Base-by-base conservation (phyloP, 2,113 vertebrate genomes). In the Crotalus tigris region DNA sequence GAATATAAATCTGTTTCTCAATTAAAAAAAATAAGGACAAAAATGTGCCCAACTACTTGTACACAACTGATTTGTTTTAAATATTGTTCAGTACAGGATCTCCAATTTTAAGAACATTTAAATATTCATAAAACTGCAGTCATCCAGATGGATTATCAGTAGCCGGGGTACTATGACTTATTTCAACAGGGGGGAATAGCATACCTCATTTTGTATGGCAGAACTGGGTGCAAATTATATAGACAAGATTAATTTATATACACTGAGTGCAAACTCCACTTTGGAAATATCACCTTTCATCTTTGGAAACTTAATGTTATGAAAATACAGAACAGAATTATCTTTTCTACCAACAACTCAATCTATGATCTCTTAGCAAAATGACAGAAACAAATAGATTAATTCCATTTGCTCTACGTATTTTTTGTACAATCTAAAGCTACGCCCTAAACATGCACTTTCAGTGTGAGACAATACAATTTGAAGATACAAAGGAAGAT, bases 1-100 rank as follows among this genome's bases (percentile, higher is more conserved):
- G 46, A 93, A 92, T 94, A 93, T 26, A 96, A 93, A 96, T 55
- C 85, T 92, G 0, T 53, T 90, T 85, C 75, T 54, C 21, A 93
- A 19, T 13, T 93, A 55, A 0, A 26, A 94, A 95, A 95, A 61
- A 29, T 21, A 81, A 91, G 1, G 2, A 49, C 61, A 57, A 19
- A 96, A 94, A 87, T 54, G 46, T 92, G 87, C 24, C 88, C 93
- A 55, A 21, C 5, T 91, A 26, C 55, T 87, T 53, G 12, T 0
- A 88, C 2, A 89, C 0, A 86, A 91, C 57, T 0, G 2, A 93
- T 46, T 86, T 57, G 75, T 59, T 44, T 93, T 88, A 26, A 93
- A 93, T 90, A 57, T 29, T 57, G 69, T 26, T 49, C 15, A 54
- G 15, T 57, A 4, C 12, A 5, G 81, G 29, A 51, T 21, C 17